Conservation (phyloP, 2,113 vertebrate species). For the Amia ocellicauda region DNA sequence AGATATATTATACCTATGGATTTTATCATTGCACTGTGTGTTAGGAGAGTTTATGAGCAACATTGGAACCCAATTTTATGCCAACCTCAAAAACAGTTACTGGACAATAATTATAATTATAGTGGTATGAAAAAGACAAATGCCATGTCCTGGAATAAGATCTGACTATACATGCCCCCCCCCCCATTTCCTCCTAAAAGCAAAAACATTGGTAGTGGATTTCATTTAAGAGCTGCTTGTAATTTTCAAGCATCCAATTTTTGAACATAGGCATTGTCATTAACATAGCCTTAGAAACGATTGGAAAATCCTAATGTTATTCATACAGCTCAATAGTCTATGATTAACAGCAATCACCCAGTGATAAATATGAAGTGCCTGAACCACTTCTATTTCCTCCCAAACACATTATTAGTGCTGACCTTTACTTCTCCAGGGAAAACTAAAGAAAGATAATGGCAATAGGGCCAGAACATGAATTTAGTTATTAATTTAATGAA, state of each 20-base stretch:
- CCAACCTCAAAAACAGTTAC: no score
- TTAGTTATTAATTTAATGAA: constrained; percentile 25
- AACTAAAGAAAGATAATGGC: constrained; percentile 13
- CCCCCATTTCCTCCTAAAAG: no score
- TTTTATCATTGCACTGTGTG: no score
- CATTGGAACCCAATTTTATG: no score
- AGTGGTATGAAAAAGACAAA: no score
- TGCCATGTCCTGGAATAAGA: no score
- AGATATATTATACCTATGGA: no score
- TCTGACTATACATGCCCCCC: no score
- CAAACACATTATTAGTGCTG: constrained; percentile 23
- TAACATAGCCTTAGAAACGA: background rate
- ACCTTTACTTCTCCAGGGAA: constrained; percentile 20
- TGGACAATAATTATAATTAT: no score
- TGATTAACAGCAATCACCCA: constrained; percentile 17
- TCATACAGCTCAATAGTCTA: constrained; percentile 1
- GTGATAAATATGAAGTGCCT: constrained; percentile 19
- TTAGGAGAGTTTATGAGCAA: no score
- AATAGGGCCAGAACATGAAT: constrained; percentile 10
- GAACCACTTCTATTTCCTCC: constrained; percentile 19
- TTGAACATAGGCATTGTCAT: constrained; percentile 7
- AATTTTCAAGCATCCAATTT: background rate
- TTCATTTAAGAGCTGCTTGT: background rate
- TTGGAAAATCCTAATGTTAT: constrained; percentile 8
- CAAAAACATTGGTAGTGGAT: background rate